A percentile compares a stretch with the other conserved stretches of the same genome.
These are phyloP conservation scores for Pterocles gutturalis DNA, from an alignment of 2,113 vertebrate species.

Conservation along the genomic window DNA sequence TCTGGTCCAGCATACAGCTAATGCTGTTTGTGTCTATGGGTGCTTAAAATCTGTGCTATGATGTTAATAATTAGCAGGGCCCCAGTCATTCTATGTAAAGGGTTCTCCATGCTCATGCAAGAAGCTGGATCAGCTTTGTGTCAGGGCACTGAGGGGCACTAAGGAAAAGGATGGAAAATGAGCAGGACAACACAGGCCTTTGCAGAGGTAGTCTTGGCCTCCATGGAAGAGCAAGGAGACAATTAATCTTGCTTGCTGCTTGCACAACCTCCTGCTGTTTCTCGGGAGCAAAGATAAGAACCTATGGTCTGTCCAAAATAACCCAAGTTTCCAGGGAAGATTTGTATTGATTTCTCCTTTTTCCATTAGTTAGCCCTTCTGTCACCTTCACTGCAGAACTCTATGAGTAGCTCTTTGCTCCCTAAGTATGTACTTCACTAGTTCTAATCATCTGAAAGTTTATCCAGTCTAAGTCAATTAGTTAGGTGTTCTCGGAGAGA, in stretches of 20 bases:
- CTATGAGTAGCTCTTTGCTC: neutral
- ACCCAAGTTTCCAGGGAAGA: neutral
- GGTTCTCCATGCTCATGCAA: neutral
- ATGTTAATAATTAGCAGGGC: fast-evolving
- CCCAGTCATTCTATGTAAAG: neutral
- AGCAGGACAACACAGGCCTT: neutral
- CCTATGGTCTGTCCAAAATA: neutral
- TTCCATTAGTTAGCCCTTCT: neutral
- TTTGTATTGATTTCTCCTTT: neutral
- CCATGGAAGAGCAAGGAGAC: neutral
- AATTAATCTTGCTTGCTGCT: neutral
- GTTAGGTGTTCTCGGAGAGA: neutral
- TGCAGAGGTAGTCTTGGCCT: neutral
- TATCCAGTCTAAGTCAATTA: neutral
- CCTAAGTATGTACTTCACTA: neutral
- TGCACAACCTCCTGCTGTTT: neutral
- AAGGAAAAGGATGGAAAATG: neutral
- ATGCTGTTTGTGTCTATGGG: neutral
- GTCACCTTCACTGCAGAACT: neutral
- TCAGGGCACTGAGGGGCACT: neutral
- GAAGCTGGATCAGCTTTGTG: neutral
- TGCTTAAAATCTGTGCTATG: neutral
- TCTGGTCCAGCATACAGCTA: neutral
- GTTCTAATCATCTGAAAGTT: neutral
- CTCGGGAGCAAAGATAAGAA: neutral